phyloP scores from a whole-genome alignment of 2,888 invertebrate genomes.

The Tetragnatha montana region DNA sequence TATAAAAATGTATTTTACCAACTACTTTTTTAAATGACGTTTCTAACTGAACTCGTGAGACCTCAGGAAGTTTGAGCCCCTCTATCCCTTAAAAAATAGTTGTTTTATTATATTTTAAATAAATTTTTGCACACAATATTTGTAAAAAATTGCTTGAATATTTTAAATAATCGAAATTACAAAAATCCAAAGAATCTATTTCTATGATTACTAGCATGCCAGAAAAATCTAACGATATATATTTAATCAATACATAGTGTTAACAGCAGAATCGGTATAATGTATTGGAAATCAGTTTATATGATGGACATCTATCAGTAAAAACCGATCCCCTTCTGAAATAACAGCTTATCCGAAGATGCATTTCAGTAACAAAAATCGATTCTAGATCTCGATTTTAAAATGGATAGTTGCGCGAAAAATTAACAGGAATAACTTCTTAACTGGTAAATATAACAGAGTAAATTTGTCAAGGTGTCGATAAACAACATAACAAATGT shows the following conservation, averaged over 20 bases:
- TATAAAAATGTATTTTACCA: no score
- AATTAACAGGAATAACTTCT: neutral
- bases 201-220: no score
- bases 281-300: neutral
- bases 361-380: neutral
- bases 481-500: neutral
- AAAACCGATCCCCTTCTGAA: neutral
- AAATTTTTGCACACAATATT: no score
- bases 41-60: no score
- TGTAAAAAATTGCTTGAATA: no score
- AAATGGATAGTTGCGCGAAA: neutral
- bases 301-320: neutral
- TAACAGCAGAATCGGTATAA: neutral
- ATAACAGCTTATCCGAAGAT: neutral
- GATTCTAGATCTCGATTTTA: neutral
- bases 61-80: no score
- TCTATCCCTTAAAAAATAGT: no score
- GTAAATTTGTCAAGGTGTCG: neutral
- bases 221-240: neutral
- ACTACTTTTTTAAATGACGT: no score
- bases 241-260: neutral
- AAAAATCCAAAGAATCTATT: no score
- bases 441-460: neutral
- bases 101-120: no score
- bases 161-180: no score